Evolutionary conservation across 1,140 invertebrate species (phyloP).

Genomic region (Stenopsyche tienmushanensis): DNA sequence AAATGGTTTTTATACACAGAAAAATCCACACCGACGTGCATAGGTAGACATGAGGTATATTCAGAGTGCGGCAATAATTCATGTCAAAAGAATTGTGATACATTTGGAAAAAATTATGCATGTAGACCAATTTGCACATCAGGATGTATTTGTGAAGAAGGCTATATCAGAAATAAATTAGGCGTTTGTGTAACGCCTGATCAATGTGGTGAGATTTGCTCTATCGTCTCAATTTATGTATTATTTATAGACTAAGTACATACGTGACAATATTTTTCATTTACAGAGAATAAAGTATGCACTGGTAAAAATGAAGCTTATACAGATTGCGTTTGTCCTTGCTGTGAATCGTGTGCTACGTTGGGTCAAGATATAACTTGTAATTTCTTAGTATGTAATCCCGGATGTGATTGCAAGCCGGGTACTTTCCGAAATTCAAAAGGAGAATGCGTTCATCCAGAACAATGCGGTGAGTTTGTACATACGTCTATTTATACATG

Average conservation of each 20-base stretch:
- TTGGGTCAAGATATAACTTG: background rate
- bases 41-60: constrained; percentile 23
- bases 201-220: constrained; percentile 25
- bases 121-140: constrained; percentile 25
- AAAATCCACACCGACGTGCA: no score
- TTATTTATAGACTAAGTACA: no score
- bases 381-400: background rate
- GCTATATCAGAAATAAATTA: constrained; percentile 19
- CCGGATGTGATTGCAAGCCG: constrained; percentile 9
- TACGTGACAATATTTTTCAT: no score
- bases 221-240: no score
- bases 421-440: constrained; percentile 2
- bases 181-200: constrained; percentile 25
- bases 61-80: constrained; percentile 32
- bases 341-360: background rate
- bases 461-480: constrained; percentile 22
- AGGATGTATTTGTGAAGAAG: constrained; percentile 31
- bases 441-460: background rate
- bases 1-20: no score
- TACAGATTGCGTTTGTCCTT: constrained; percentile 25
- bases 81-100: constrained; percentile 24
- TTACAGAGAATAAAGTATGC: constrained; percentile 28
- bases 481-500: background rate
- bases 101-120: constrained; percentile 16
- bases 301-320: constrained; percentile 31